Evolutionary conservation across 2,797 vertebrate genomes (phyloP), one percentile per base, ranked within the genome.

Genomic region (Fratercula arctica): DNA sequence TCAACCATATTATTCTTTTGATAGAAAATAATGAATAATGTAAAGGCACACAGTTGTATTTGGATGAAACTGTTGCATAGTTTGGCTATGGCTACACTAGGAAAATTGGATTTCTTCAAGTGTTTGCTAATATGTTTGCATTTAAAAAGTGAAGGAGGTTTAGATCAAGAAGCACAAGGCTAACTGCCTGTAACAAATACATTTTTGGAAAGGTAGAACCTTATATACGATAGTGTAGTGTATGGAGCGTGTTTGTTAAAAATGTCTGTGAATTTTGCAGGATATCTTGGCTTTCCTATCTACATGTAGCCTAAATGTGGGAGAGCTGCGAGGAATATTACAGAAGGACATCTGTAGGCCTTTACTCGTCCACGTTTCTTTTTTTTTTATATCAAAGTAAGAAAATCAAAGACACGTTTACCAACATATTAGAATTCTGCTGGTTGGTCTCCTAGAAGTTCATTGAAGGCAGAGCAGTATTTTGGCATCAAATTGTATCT

Each of bases 11-110:
- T 93, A 90, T 91, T 93, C 89, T 92, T 94, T 91, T 94, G 59
- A 86, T 88, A 78, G 89, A 89, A 93, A 86, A 89, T 85, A 93
- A 93, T 94, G 85, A 94, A 90, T 96, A 93, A 85, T 87, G 82
- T 95, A 90, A 96, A 91, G 84, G 73, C 89, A 41, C 60, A 86
- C 51, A 51, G 61, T 95, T 95, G 73, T 91, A 69, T 86, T 88
- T 92, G 69, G 61, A 87, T 75, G 45, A 39, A 81, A 61, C 46
- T 90, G 33, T 72, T 41, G 16, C 69, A 10, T 80, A n/a, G 70
- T 81, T 92, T 92, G 85, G 66, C 86, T 87, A 20, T 53, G 66
- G 73, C 77, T 92, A 39, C 13, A 6, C 45, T 31, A 60, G 73
- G 63, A 87, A 88, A 90, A 67, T 66, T 9, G 51, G 60, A 51